A percentile compares a stretch with the other conserved stretches of the same genome.
Evolutionary conservation across 2,797 vertebrate genomes (phyloP).

Genomic region (Ataeniobius toweri): DNA sequence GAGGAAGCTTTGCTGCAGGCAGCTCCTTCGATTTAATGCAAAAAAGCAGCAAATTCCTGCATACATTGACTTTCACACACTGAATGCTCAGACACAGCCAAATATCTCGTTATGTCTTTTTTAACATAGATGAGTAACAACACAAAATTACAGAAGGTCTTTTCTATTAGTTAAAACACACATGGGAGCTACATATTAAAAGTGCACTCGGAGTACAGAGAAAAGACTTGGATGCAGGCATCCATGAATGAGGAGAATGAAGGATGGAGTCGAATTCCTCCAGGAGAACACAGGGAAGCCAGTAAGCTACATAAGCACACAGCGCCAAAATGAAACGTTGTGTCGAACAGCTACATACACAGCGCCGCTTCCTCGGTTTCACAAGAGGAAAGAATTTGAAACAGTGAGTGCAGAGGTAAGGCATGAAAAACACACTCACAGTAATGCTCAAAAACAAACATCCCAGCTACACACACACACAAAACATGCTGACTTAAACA

Average conservation of each 20-base stretch:
- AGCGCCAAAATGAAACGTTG: conserved; percentile 66
- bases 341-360: conserved; percentile 67
- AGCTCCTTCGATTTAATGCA: neutral
- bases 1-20: conserved; percentile 7
- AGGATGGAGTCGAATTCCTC: conserved; percentile 36
- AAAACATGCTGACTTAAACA: conserved; percentile 58
- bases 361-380: conserved; percentile 58
- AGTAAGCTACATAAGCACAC: conserved; percentile 59
- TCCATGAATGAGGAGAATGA: conserved; percentile 22
- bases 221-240: neutral
- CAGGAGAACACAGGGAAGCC: conserved; percentile 40
- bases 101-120: neutral
- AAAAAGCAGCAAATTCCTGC: neutral
- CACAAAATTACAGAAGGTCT: neutral
- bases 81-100: neutral
- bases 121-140: neutral
- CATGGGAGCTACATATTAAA: neutral
- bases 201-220: neutral
- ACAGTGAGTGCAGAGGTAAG: conserved; percentile 44
- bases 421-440: conserved; percentile 34
- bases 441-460: conserved; percentile 32
- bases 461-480: conserved; percentile 40
- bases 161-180: neutral
- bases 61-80: neutral
- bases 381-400: conserved; percentile 70